These are phyloP conservation scores for Drosophila quasianomalipes DNA, from an alignment of 2,888 invertebrate genomes.

Conservation along the genomic window DNA sequence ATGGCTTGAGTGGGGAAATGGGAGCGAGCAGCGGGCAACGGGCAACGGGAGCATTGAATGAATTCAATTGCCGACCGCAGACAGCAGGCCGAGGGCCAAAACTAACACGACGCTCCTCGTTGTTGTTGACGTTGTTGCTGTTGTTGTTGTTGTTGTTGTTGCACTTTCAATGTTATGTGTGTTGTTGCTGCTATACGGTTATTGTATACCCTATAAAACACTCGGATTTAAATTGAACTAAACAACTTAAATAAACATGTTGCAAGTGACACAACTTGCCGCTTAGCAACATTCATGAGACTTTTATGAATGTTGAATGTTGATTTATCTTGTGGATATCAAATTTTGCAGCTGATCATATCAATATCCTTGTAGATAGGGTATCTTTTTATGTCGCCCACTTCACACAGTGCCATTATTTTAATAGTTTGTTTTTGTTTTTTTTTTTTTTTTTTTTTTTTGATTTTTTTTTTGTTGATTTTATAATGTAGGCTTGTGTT, in stretches of 20 bases:
- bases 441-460: slow-evolving; percentile 18
- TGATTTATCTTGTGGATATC: too few species aligned
- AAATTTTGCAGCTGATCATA: background rate
- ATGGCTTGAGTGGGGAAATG: background rate
- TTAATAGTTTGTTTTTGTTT: slow-evolving; percentile 20
- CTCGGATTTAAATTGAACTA: background rate
- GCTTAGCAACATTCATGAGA: background rate
- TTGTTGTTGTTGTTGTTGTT: slow-evolving; percentile 8
- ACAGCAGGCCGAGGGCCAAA: slow-evolving; percentile 61
- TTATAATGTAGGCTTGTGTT: slow-evolving; percentile 56
- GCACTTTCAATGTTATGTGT: slow-evolving; percentile 62
- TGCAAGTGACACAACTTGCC: background rate
- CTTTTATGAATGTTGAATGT: background rate
- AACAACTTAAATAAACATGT: background rate
- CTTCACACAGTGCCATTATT: slow-evolving; percentile 16
- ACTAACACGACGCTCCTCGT: slow-evolving; percentile 64
- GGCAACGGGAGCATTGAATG: slow-evolving; percentile 52
- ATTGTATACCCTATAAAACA: slow-evolving; percentile 31
- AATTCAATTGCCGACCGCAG: slow-evolving; percentile 80
- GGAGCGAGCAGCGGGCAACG: background rate
- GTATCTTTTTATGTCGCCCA: slow-evolving; percentile 14
- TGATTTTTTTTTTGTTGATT: slow-evolving; percentile 43
- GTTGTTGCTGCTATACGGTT: slow-evolving; percentile 18
- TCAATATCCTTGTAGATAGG: slow-evolving; percentile 5
- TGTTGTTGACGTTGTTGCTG: slow-evolving; percentile 45